A percentile compares a stretch with the other conserved stretches of the same genome.
These are phyloP conservation scores for Anthophora plumipes DNA, from an alignment of 2,888 invertebrate species.

Conservation along the genomic window DNA sequence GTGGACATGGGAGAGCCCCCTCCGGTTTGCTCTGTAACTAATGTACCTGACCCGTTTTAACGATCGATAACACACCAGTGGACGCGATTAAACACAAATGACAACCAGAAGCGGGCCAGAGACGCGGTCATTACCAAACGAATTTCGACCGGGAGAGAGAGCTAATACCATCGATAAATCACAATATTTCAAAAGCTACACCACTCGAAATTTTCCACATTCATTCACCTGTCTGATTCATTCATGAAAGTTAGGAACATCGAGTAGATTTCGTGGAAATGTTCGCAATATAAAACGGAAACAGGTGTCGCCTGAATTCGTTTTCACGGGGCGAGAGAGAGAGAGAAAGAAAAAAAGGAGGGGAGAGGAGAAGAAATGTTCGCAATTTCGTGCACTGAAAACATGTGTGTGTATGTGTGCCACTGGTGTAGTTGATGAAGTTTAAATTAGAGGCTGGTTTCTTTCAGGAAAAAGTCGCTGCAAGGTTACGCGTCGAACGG, in stretches of 20 bases:
- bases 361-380: too few species aligned
- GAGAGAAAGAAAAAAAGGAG: too few species aligned
- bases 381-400: neutral
- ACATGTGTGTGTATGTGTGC: too few species aligned
- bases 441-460: conserved; percentile 15
- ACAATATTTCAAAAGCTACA: conserved; percentile 1
- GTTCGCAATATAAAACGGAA: neutral
- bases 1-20: conserved; percentile 27
- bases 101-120: conserved; percentile 56
- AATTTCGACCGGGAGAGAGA: conserved; percentile 41
- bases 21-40: conserved; percentile 55
- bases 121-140: conserved; percentile 49
- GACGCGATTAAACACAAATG: conserved; percentile 69
- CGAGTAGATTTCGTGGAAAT: too few species aligned
- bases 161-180: neutral
- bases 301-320: neutral
- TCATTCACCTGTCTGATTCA: neutral
- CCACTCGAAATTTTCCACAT: neutral
- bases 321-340: too few species aligned
- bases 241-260: neutral
- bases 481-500: conserved; percentile 24
- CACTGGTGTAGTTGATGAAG: neutral
- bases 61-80: conserved; percentile 65
- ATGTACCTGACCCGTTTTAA: conserved; percentile 62
- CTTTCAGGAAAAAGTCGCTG: conserved; percentile 13